Evolutionary conservation across 64 coral and sea anemone genomes (phyloP).

Genomic region (Montipora efflorescens): DNA sequence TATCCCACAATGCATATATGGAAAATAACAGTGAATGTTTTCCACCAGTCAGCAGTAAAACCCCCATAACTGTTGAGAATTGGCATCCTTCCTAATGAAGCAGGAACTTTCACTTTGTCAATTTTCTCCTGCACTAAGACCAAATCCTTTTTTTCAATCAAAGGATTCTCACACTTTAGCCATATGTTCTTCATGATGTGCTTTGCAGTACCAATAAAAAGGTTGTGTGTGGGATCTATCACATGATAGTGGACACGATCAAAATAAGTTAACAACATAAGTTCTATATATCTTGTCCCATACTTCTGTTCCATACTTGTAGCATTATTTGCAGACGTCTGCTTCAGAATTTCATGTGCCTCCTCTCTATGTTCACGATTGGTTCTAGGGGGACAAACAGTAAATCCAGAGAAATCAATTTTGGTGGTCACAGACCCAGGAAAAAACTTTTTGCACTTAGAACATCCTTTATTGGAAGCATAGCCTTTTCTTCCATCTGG

Average conservation of each 20-base stretch:
- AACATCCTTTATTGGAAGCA: slow-evolving; percentile 26
- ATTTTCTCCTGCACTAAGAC: slow-evolving; percentile 53
- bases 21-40: slow-evolving; percentile 51
- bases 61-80: slow-evolving; percentile 56
- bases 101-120: slow-evolving; percentile 51
- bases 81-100: slow-evolving; percentile 54
- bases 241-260: slow-evolving; percentile 52
- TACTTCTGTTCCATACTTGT: background rate
- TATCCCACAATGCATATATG: slow-evolving; percentile 45
- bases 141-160: slow-evolving; percentile 47
- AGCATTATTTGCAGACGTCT: background rate
- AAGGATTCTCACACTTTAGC: slow-evolving; percentile 38
- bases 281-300: slow-evolving; percentile 47
- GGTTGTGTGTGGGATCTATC: slow-evolving; percentile 32
- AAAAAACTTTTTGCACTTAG: slow-evolving; percentile 26
- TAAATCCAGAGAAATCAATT: slow-evolving; percentile 33
- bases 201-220: slow-evolving; percentile 67
- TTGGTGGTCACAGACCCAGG: background rate
- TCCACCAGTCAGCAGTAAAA: slow-evolving; percentile 63
- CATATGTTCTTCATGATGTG: slow-evolving; percentile 62
- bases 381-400: background rate
- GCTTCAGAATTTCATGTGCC: background rate
- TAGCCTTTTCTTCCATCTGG: slow-evolving; percentile 65
- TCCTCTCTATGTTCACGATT: background rate
- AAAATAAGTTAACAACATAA: slow-evolving; percentile 50